Base-by-base conservation (phyloP, 2,888 invertebrate species). In the Calameuta filiformis region DNA sequence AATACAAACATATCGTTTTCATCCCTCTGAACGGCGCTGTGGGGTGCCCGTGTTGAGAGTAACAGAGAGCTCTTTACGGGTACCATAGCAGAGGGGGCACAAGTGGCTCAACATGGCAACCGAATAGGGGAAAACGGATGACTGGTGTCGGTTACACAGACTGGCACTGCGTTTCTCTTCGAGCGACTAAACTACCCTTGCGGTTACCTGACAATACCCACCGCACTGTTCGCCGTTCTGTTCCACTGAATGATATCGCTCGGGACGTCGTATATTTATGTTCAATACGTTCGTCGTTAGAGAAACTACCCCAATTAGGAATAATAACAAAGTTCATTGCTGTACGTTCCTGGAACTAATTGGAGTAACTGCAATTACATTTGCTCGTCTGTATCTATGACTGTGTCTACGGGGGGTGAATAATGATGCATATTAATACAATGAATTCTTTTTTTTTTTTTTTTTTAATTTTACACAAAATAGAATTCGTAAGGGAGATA, bases 141-240 rank as follows among this genome's bases (percentile, higher is more conserved):
- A 88, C 89, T 88, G 90, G 90, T 90, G 89, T 90, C 90, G 86
- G 89, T 90, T 90, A 90, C 90, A 90, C 84, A 79, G 78, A 86
- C 89, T 90, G 90, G 89, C 87, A 90, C 82, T 87, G 85, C 84
- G 78, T 82, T 81, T 84, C 79, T 83, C 77, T 80, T 79, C 71
- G 81, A 76, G 76, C 83, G 82, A 83, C 83, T 81, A 80, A 84
- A 81, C 83, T 83, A 87, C 87, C 87, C 87, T 83, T 87, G 86
- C 81, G 86, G 84, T 87, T 86, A 83, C 85, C 83, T 83, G 81
- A 80, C 77, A 75, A 82, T 80, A 79, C 79, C 81, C 79, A 23
- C 23, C 56, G 56, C 56, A 56, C 56, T 56, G 31, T 34, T 31
- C 31, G 31, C 71, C 31, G 1, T 31, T 34, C 71, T 34, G 31